Evolutionary conservation across 1,140 invertebrate genomes (phyloP).

Genomic region (Artemia franciscana): DNA sequence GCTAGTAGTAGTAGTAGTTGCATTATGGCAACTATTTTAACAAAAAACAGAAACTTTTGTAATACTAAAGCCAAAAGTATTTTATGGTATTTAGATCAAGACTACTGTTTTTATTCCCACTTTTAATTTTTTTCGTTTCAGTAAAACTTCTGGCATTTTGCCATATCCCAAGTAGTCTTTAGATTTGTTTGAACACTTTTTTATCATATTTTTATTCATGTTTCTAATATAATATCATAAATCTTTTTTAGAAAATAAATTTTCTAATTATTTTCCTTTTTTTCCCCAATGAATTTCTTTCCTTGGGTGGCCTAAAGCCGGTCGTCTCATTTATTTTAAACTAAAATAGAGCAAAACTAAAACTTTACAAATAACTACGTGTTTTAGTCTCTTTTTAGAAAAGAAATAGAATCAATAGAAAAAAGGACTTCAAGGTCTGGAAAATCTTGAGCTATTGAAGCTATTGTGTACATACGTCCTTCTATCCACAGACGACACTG

Average conservation of each 20-base stretch:
- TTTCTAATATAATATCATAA: background rate
- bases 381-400: too few species aligned
- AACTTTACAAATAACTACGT: too few species aligned
- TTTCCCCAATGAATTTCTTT: background rate
- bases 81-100: background rate
- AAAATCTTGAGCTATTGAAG: too few species aligned
- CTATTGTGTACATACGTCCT: too few species aligned
- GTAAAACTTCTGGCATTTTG: background rate
- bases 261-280: background rate
- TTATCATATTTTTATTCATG: background rate
- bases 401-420: too few species aligned
- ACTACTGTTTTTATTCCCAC: background rate
- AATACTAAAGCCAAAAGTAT: background rate
- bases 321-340: background rate
- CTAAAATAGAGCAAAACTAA: too few species aligned
- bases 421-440: too few species aligned
- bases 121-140: background rate
- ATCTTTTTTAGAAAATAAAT: background rate
- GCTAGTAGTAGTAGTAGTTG: background rate
- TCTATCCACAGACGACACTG: too few species aligned
- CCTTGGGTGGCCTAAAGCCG: background rate
- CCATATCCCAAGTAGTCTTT: background rate
- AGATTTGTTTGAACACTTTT: background rate
- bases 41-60: background rate
- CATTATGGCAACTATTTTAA: background rate